Base-by-base conservation (phyloP, 2,797 vertebrate species). In the Ctenochaetus hawaiiensis region DNA sequence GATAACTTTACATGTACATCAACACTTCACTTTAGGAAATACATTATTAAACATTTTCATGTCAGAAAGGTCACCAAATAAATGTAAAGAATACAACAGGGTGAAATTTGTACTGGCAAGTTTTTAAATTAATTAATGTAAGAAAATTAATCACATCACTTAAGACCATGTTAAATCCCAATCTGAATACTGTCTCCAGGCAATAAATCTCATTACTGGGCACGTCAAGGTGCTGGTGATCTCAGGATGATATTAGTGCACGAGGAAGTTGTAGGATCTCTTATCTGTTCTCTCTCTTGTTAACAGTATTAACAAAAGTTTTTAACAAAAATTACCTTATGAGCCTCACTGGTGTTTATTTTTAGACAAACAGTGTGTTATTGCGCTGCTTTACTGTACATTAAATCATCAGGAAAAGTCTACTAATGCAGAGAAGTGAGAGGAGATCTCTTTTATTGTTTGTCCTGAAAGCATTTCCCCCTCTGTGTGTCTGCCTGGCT, bases 381-480 rank as follows among this genome's bases (percentile, higher is more conserved):
- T 34, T 14, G 12, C 17, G n/a, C 16, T 26, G 37, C 3, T 9
- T 66, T 61, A 26, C 48, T 63, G 37, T 37, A 20, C 6, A 56
- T 48, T 4, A 22, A 45, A 64, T 39, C 23, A 34, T 57, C 43
- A 52, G 9, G 16, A 4, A 51, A 39, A 22, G n/a, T 72, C 53
- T 72, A 60, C 61, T 51, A 48, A 45, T 51, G 34, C 67, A 30
- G 39, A 39, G 51, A 48, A 68, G 47, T 30, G 58, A 81, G 72
- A 82, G 56, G 74, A 76, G 72, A 85, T 17, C 43, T 3, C 66
- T 84, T 65, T 70, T 16, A 8, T 22, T 82, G 67, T 84, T 81
- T 84, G 81, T 87, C 74, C 85, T 84, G 81, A 67, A 75, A 69
- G 72, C 12, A 2, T 76, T 77, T 81, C 82, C 75, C 59, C 65